These are phyloP conservation scores for Ellobium chinense DNA, from an alignment of 2,888 invertebrate genomes.

Conservation along the genomic window DNA sequence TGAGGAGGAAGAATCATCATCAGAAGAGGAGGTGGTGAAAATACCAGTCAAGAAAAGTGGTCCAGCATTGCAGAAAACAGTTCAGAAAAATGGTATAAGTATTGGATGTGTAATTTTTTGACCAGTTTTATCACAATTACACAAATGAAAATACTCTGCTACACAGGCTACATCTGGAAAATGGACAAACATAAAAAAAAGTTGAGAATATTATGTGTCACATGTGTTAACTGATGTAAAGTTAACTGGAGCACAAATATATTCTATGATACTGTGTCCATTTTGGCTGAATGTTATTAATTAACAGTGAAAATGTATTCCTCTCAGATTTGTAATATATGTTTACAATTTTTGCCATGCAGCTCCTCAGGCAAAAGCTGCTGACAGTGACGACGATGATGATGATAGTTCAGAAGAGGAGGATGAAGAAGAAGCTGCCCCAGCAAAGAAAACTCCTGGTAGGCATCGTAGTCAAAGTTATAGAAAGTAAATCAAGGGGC, in stretches of 20 bases:
- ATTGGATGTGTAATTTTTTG: constrained; percentile 30
- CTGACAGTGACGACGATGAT: constrained; percentile 26
- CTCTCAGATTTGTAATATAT: not conserved
- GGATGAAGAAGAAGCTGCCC: not conserved
- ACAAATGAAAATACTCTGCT: constrained; percentile 27
- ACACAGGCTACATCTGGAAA: no score
- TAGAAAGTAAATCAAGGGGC: no score
- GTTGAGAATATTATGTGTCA: not conserved
- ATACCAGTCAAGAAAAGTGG: not conserved
- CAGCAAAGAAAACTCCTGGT: constrained; percentile 5
- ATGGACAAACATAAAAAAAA: constrained; percentile 2
- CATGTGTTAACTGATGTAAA: not conserved
- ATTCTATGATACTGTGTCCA: not conserved
- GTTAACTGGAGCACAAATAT: not conserved
- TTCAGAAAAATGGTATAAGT: constrained; percentile 13
- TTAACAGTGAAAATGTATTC: not conserved
- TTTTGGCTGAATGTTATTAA: no score
- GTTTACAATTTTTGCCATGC: not conserved
- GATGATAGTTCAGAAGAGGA: not conserved
- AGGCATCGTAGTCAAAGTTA: no score
- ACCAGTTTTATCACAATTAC: constrained; percentile 10
- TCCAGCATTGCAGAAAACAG: constrained; percentile 1
- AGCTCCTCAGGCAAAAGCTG: not conserved
- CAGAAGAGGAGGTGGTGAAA: not conserved
- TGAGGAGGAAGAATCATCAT: constrained; percentile 1